Evolutionary conservation across 1,140 invertebrate genomes (phyloP).

Genomic region (Zaprionus vittiger): DNA sequence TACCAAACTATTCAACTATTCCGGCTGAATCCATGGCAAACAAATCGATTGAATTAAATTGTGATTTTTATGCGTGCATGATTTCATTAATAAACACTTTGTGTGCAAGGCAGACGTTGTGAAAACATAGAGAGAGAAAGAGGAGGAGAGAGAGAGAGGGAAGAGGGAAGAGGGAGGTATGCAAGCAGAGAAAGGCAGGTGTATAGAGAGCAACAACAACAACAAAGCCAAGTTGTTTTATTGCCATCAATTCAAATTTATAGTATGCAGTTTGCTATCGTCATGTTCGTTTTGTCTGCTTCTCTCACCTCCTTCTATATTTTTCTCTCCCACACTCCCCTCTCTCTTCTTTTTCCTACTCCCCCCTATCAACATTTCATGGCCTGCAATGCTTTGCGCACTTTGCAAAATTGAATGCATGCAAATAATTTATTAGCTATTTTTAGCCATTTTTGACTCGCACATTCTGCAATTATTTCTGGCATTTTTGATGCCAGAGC

Average conservation of each 20-base stretch:
- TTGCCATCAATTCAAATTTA: conserved; percentile 62
- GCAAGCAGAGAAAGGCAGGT: not conserved
- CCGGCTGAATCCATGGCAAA: conserved; percentile 21
- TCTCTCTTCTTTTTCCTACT: not conserved
- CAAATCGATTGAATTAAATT: conserved; percentile 80
- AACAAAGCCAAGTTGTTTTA: conserved; percentile 51
- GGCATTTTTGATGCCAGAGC: not conserved
- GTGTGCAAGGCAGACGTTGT: not conserved
- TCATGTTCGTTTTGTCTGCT: not conserved
- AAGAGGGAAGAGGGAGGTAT: not conserved
- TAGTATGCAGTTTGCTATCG: conserved; percentile 47
- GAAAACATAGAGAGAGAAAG: not conserved
- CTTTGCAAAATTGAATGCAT: conserved; percentile 45
- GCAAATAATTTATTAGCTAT: conserved; percentile 58
- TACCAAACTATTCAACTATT: conserved; percentile 68
- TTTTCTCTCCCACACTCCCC: not conserved
- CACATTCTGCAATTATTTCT: not conserved
- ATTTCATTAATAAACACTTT: conserved; percentile 74
- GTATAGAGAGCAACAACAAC: not conserved
- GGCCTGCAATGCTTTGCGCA: conserved; percentile 43
- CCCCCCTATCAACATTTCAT: conserved; percentile 49
- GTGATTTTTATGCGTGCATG: conserved; percentile 74
- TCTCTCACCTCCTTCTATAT: not conserved
- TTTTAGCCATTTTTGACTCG: conserved; percentile 13
- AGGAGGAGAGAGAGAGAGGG: not conserved